These are phyloP conservation scores for Sycophila sp. DNA, from an alignment of 1,140 invertebrate genomes.

Conservation along the genomic window DNA sequence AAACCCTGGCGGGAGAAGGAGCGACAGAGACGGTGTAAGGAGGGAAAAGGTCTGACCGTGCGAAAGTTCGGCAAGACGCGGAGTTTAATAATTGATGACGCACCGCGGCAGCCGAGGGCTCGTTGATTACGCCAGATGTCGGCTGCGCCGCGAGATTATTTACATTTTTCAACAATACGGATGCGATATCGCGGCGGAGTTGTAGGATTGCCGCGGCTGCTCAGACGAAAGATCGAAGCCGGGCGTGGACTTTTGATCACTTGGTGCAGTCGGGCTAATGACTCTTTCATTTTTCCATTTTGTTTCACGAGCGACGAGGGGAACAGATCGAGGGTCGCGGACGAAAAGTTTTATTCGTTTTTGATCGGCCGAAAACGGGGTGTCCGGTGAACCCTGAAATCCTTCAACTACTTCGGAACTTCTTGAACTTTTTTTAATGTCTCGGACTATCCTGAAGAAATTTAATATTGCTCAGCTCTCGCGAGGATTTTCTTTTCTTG, in stretches of 20 bases:
- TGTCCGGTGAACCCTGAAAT: neutral
- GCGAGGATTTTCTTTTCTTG: too few species aligned
- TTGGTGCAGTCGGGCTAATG: conserved; percentile 15
- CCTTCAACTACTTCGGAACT: neutral
- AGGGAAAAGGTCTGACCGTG: conserved; percentile 2
- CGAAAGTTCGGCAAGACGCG: conserved; percentile 17
- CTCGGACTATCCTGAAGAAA: neutral
- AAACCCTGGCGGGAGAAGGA: neutral
- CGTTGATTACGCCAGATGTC: conserved; percentile 20
- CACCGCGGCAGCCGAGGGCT: neutral
- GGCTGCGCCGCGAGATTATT: neutral
- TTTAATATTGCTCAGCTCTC: too few species aligned
- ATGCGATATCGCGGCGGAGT: neutral
- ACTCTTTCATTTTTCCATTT: neutral
- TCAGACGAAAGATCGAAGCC: too few species aligned
- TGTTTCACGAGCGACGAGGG: too few species aligned
- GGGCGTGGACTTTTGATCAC: too few species aligned
- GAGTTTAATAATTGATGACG: conserved; percentile 22
- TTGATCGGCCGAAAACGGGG: too few species aligned
- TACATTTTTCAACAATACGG: conserved; percentile 21
- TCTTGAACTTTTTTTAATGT: neutral
- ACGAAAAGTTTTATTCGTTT: too few species aligned
- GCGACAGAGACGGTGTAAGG: neutral
- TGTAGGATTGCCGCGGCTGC: neutral
- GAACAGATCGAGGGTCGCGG: too few species aligned